These are phyloP conservation scores for Catharus minimus DNA, from an alignment of 2,113 vertebrate genomes.

Conservation along the genomic window DNA sequence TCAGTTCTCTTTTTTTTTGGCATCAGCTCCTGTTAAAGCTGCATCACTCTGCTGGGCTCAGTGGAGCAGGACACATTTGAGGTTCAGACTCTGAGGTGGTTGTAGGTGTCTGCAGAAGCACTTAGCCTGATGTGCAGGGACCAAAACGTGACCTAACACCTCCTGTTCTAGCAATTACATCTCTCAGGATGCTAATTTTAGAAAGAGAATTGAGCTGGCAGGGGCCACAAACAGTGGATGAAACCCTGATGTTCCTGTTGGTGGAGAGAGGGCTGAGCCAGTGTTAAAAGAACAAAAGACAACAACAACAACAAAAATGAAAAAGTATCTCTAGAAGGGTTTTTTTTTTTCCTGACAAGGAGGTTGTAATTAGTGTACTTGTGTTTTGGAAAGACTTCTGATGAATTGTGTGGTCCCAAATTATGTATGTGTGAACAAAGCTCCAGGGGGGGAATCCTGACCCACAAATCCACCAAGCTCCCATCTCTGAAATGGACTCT, in stretches of 20 bases:
- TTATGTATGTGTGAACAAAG: accelerated
- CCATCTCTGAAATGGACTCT: background rate
- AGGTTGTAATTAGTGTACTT: background rate
- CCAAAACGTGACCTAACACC: background rate
- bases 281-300: background rate
- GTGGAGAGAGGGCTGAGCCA: background rate
- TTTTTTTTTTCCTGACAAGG: background rate
- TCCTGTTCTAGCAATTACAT: background rate
- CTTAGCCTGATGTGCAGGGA: background rate
- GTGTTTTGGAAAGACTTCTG: background rate
- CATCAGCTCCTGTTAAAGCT: background rate
- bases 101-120: background rate
- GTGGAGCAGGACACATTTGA: accelerated
- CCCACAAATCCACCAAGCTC: background rate
- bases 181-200: background rate
- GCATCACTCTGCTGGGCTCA: background rate
- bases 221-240: background rate
- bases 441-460: background rate
- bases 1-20: background rate
- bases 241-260: background rate
- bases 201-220: background rate
- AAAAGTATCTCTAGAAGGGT: background rate
- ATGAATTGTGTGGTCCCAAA: accelerated
- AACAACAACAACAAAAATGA: background rate
- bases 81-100: background rate